These are phyloP conservation scores for Bursaphelenchus mucronatus DNA, from an alignment of 1,140 invertebrate species.

Conservation along the genomic window DNA sequence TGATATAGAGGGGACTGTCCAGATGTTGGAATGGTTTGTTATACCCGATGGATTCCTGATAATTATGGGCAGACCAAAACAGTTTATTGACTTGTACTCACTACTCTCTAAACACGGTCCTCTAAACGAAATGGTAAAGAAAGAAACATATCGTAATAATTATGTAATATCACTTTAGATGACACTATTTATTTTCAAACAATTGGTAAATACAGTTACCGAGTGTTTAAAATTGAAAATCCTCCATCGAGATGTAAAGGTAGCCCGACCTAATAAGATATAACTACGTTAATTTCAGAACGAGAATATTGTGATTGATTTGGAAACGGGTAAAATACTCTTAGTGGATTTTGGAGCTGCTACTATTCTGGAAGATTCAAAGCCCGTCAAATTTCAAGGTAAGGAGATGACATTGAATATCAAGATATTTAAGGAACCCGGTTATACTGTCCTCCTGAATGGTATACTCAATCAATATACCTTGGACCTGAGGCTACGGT, in stretches of 20 bases:
- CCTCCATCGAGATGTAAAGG: constrained; percentile 63
- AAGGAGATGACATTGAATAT: constrained; percentile 7
- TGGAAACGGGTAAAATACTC: constrained; percentile 62
- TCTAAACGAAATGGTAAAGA: constrained; percentile 53
- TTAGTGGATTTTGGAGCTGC: constrained; percentile 65
- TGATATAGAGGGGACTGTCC: constrained; percentile 62
- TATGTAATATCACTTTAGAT: constrained; percentile 38
- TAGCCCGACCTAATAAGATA: constrained; percentile 19
- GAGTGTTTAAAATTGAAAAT: constrained; percentile 35
- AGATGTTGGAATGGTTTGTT: constrained; percentile 63
- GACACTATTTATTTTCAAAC: constrained; percentile 62
- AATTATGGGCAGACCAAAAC: constrained; percentile 63
- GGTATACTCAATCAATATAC: constrained; percentile 67
- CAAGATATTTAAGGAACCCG: constrained; percentile 64
- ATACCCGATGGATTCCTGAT: constrained; percentile 62
- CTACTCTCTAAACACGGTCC: constrained; percentile 61
- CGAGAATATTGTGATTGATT: constrained; percentile 65
- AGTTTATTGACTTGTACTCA: constrained; percentile 64
- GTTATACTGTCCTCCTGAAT: constrained; percentile 71
- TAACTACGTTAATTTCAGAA: constrained; percentile 59
- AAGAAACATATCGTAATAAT: constrained; percentile 13
- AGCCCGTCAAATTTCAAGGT: constrained; percentile 66
- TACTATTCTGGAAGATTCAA: constrained; percentile 62
- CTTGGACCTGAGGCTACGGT: constrained; percentile 67
- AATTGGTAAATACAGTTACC: constrained; percentile 61